A percentile compares a stretch with the other conserved stretches of the same genome.
These are phyloP conservation scores for Pseudomyrmex sp. DNA, from an alignment of 1,140 invertebrate genomes.

Conservation along the genomic window DNA sequence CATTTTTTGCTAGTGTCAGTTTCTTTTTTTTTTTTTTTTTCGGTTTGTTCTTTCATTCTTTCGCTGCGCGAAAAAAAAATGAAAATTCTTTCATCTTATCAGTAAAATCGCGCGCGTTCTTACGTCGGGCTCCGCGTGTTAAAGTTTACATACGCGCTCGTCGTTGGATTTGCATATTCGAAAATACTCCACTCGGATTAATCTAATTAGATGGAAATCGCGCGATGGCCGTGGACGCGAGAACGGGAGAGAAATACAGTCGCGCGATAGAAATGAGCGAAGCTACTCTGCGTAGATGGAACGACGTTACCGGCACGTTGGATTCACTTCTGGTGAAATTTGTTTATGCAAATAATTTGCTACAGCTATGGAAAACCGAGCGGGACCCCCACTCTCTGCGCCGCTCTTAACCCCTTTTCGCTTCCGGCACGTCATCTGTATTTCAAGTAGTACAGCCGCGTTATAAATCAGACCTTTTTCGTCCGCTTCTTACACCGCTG, in stretches of 20 bases:
- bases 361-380: slow-evolving; percentile 74
- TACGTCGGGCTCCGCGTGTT: slow-evolving; percentile 26
- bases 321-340: slow-evolving; percentile 78
- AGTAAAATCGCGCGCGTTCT: slow-evolving; percentile 46
- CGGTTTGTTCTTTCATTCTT: no score
- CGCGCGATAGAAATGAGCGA: slow-evolving; percentile 52
- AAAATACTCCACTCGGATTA: slow-evolving; percentile 68
- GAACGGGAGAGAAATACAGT: neutral
- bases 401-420: slow-evolving; percentile 61
- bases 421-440: slow-evolving; percentile 67
- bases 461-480: slow-evolving; percentile 68
- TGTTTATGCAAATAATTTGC: slow-evolving; percentile 82
- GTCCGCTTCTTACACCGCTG: slow-evolving; percentile 23
- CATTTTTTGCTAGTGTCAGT: no score
- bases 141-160: slow-evolving; percentile 48
- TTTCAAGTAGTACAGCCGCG: slow-evolving; percentile 68
- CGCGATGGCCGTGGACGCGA: slow-evolving; percentile 43
- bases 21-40: no score
- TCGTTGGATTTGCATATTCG: slow-evolving; percentile 50
- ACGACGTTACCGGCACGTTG: slow-evolving; percentile 70
- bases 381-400: slow-evolving; percentile 26
- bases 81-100: neutral
- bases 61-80: neutral
- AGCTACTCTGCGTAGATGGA: slow-evolving; percentile 70
- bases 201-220: slow-evolving; percentile 70